Conservation (phyloP, 1,140 invertebrate species). For the Aphaenogaster ashmeadi region DNA sequence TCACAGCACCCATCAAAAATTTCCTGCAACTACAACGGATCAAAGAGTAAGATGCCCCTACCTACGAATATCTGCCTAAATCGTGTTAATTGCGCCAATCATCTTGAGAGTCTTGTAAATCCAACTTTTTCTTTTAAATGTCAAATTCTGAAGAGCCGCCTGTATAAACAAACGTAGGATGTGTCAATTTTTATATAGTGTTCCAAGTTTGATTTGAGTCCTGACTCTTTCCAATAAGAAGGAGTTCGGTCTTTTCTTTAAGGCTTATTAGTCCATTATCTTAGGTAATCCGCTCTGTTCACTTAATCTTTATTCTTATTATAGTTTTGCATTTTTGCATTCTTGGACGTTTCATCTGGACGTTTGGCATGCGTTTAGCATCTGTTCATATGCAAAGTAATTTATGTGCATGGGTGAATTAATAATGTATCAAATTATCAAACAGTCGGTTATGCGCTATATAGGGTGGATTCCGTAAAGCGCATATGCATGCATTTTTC, state of each 20-base stretch:
- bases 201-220: not conserved
- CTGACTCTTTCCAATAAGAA: not conserved
- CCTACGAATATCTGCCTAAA: constrained; percentile 13
- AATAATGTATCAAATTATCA: not conserved
- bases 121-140: constrained; percentile 45
- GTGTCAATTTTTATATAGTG: not conserved
- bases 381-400: constrained; percentile 3
- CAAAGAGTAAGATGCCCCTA: constrained; percentile 82
- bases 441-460: not conserved
- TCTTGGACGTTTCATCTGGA: not conserved
- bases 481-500: too few species aligned
- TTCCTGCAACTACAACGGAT: constrained; percentile 82
- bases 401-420: constrained; percentile 30
- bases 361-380: constrained; percentile 35
- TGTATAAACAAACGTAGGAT: not conserved
- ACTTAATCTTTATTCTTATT: constrained; percentile 23
- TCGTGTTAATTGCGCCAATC: constrained; percentile 17
- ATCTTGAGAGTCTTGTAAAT: constrained; percentile 4
- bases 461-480: too few species aligned
- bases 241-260: not conserved
- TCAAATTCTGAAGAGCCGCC: not conserved
- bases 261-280: not conserved
- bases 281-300: not conserved
- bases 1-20: constrained; percentile 83
- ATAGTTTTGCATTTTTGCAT: constrained; percentile 36